Conservation (phyloP, 2,888 invertebrate species). For the Itoplectis maculator region DNA sequence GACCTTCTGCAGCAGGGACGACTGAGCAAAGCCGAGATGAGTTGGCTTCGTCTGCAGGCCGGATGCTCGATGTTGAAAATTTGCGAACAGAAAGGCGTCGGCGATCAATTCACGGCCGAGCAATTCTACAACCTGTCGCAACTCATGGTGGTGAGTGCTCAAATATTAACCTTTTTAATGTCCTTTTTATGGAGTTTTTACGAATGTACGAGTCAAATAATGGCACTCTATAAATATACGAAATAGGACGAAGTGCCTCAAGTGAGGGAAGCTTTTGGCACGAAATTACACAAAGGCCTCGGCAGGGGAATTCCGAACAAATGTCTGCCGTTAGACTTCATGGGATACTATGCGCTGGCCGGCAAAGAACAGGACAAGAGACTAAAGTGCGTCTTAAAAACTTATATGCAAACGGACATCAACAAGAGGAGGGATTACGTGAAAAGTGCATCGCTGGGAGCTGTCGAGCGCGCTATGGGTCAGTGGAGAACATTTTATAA, state of each 20-base stretch:
- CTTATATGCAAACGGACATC: slow-evolving; percentile 95
- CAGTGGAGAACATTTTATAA: slow-evolving; percentile 54
- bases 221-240: slow-evolving; percentile 28
- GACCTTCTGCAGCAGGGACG: slow-evolving; percentile 92
- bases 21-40: slow-evolving; percentile 94
- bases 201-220: slow-evolving; percentile 12
- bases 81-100: slow-evolving; percentile 98
- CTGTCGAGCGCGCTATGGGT: slow-evolving; percentile 84
- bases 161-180: not conserved
- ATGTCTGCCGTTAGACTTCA: slow-evolving; percentile 97
- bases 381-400: slow-evolving; percentile 89
- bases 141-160: slow-evolving; percentile 91
- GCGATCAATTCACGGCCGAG: slow-evolving; percentile 96
- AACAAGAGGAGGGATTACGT: slow-evolving; percentile 95
- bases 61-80: slow-evolving; percentile 98
- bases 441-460: slow-evolving; percentile 91
- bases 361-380: slow-evolving; percentile 95
- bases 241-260: slow-evolving; percentile 91
- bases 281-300: slow-evolving; percentile 96
- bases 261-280: slow-evolving; percentile 95
- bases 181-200: too few relatives aligned
- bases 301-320: slow-evolving; percentile 93
- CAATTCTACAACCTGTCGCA: slow-evolving; percentile 97
- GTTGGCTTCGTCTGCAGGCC: slow-evolving; percentile 95
- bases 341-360: slow-evolving; percentile 97